Evolutionary conservation across 2,888 invertebrate species (phyloP).

Genomic region (Pollenia amentaria): DNA sequence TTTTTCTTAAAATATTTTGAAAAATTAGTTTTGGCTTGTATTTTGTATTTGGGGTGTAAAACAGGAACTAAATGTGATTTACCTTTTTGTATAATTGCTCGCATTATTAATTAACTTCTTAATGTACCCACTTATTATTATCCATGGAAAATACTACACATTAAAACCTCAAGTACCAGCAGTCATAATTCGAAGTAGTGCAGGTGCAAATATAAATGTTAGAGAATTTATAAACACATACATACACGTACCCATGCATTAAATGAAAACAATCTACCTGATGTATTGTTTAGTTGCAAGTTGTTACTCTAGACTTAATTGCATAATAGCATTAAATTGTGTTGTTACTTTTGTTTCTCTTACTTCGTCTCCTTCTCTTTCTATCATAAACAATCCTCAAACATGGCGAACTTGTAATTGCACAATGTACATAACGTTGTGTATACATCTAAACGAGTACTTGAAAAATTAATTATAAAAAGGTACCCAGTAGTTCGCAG

Average conservation of each 20-base stretch:
- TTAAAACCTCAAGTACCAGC: neutral
- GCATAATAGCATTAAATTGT: constrained; percentile 68
- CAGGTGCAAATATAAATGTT: neutral
- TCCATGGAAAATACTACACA: neutral
- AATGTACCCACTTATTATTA: neutral
- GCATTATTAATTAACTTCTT: neutral
- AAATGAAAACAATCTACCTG: constrained; percentile 22
- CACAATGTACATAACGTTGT: neutral
- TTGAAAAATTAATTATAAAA: too few relatives aligned
- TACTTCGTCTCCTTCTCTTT: neutral
- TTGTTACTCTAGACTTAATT: constrained; percentile 63
- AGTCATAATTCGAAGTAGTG: constrained; percentile 1
- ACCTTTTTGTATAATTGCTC: neutral
- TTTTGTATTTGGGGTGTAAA: too few relatives aligned
- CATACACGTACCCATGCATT: neutral
- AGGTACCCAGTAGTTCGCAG: too few relatives aligned
- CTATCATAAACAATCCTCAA: neutral
- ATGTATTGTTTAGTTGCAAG: constrained; percentile 47
- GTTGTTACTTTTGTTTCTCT: constrained; percentile 35
- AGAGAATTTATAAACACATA: neutral
- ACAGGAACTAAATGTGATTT: too few relatives aligned
- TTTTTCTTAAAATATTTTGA: too few relatives aligned
- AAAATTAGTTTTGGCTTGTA: too few relatives aligned
- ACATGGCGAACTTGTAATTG: constrained; percentile 21
- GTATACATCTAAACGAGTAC: neutral